Evolutionary conservation across 2,797 vertebrate genomes (phyloP), one percentile per base, ranked within the genome.

Genomic region (Limosa lapponica): DNA sequence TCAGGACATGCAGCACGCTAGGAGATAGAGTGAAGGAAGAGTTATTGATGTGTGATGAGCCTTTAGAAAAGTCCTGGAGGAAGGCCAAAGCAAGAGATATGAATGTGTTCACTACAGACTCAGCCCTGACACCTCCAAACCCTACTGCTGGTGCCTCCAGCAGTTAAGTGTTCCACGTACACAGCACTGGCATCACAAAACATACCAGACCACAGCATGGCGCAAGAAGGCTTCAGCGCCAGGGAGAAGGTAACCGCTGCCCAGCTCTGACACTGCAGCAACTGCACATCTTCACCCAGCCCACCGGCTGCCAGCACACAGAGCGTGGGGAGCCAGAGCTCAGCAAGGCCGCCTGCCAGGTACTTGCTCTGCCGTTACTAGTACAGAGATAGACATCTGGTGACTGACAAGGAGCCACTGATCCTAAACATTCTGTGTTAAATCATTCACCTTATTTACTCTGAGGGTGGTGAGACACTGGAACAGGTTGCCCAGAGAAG

Each of bases 321-420:
- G 34, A 67, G 65, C 48, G 24, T 0, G 1, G 13, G 41, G 41
- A 90, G 36, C 3, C 24, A 3, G 78, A 70, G 61, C 72, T 74
- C 28, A 6, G 75, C 59, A 36, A 24, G 73, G 58, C 86, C 11
- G 12, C 82, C 89, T 92, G 95, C 54, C 90, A 95, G 87, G 54
- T 46, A 61, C 62, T 83, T 70, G 74, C 18, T 13, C 70, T 13
- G 37, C 24, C 1, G 1, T n/a, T 41, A 80, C 75, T 51, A 74
- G 62, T 2, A 59, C 67, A 89, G 66, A 80, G 84, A 46, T 10
- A 79, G 85, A 77, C 93, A 97, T 71, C 79, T 93, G 93, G 66
- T 52, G 73, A 89, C 66, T 83, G 91, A 96, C 4, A 0, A 59
- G 87, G 72, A 96, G 79, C 37, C 81, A 41, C 51, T 79, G 82